Evolutionary conservation across 2,797 vertebrate species (phyloP).

Genomic region (Meda fulgida): DNA sequence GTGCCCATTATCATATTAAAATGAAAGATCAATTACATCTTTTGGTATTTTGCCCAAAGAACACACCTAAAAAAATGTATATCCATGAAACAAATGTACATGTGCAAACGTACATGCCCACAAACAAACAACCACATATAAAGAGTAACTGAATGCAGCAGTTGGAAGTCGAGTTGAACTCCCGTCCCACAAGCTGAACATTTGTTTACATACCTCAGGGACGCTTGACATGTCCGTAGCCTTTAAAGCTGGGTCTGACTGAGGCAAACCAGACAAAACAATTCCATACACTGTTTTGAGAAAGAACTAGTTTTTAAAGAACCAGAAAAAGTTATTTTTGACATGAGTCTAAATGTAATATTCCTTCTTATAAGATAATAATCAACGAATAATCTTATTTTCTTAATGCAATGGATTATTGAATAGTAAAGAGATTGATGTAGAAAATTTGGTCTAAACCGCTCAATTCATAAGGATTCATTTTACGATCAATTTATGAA

Average conservation of each 20-base stretch:
- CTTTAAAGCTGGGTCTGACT: conserved; percentile 19
- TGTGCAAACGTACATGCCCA: neutral
- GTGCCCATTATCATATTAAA: neutral
- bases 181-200: conserved; percentile 12
- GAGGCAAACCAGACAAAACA: conserved; percentile 48
- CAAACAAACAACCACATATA: neutral
- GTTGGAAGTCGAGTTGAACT: conserved; percentile 3
- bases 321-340: neutral
- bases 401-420: neutral
- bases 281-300: conserved; percentile 9
- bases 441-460: neutral
- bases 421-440: neutral
- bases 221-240: neutral
- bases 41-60: neutral
- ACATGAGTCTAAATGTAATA: neutral
- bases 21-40: neutral
- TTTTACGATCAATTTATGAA: neutral
- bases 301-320: neutral
- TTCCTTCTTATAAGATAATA: neutral
- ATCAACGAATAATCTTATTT: neutral
- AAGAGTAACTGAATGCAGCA: conserved; percentile 11
- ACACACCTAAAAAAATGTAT: neutral
- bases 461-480: neutral
- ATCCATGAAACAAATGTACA: neutral
- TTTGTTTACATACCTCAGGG: conserved; percentile 38